Evolutionary conservation across 92 coral and sea anemone genomes (phyloP).

Genomic region (Zoanthus gigantus): DNA sequence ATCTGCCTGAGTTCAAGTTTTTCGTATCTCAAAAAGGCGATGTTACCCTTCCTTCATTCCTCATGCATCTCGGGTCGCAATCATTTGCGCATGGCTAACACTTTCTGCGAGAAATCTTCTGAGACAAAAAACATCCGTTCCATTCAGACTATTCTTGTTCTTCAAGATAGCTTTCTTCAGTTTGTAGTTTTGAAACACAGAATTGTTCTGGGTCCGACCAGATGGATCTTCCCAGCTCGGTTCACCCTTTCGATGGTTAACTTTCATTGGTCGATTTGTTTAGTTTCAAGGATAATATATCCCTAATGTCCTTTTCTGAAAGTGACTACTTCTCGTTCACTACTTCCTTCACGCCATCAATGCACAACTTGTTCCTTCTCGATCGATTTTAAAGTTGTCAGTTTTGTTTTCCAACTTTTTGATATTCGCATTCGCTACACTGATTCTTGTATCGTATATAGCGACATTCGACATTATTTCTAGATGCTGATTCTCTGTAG

Average conservation of each 20-base stretch:
- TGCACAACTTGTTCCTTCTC: neutral
- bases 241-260: slow-evolving; percentile 28
- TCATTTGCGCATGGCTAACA: slow-evolving; percentile 19
- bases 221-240: slow-evolving; percentile 4
- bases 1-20: too few relatives aligned
- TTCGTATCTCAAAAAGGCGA: too few relatives aligned
- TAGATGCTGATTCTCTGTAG: too few relatives aligned
- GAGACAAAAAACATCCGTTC: slow-evolving; percentile 41
- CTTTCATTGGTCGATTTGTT: neutral
- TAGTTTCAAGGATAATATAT: slow-evolving; percentile 20
- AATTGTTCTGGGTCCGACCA: slow-evolving; percentile 15
- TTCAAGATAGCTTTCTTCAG: slow-evolving; percentile 18
- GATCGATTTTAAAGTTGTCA: neutral
- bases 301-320: slow-evolving; percentile 15
- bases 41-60: slow-evolving; percentile 30
- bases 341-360: slow-evolving; percentile 1
- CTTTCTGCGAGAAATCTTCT: slow-evolving; percentile 48
- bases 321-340: slow-evolving; percentile 30
- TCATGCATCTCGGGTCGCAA: slow-evolving; percentile 44
- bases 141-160: slow-evolving; percentile 40
- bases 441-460: neutral
- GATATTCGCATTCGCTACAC: neutral
- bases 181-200: slow-evolving; percentile 23
- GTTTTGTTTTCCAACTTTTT: neutral
- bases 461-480: too few relatives aligned